These are phyloP conservation scores for Lagothrix lagotricha DNA, from an alignment of 2,797 vertebrate species.

Conservation along the genomic window DNA sequence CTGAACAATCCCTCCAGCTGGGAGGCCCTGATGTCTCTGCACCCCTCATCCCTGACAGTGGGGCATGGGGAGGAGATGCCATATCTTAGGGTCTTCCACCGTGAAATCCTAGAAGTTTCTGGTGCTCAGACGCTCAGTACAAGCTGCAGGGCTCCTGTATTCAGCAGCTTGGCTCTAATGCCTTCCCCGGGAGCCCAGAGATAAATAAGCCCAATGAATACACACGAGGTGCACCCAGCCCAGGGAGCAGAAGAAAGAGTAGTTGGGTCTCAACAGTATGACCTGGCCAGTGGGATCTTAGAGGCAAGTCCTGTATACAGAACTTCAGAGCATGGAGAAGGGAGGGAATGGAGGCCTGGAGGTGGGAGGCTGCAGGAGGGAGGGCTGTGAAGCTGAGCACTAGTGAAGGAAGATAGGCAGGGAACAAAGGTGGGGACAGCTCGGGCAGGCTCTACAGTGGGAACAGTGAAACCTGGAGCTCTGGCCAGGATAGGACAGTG, in stretches of 20 bases:
- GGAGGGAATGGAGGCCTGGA: neutral
- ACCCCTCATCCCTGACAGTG: neutral
- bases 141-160: neutral
- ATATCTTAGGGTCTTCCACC: fast-evolving
- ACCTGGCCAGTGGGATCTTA: neutral
- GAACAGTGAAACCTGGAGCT: neutral
- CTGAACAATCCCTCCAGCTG: neutral
- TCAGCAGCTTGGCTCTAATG: no score
- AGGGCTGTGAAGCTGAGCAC: neutral
- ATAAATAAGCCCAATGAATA: neutral
- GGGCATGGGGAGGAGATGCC: fast-evolving
- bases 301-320: neutral
- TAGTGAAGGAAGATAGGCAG: neutral
- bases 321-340: neutral
- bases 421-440: no score
- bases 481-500: neutral
- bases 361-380: no score
- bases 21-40: neutral
- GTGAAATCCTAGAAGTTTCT: neutral
- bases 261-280: fast-evolving
- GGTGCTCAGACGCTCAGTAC: neutral
- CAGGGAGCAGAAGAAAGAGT: neutral
- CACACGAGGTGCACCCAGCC: neutral
- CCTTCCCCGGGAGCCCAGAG: neutral
- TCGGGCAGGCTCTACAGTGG: neutral